phyloP scores from a whole-genome alignment of 2,888 invertebrate genomes.

The Latrodectus elegans region DNA sequence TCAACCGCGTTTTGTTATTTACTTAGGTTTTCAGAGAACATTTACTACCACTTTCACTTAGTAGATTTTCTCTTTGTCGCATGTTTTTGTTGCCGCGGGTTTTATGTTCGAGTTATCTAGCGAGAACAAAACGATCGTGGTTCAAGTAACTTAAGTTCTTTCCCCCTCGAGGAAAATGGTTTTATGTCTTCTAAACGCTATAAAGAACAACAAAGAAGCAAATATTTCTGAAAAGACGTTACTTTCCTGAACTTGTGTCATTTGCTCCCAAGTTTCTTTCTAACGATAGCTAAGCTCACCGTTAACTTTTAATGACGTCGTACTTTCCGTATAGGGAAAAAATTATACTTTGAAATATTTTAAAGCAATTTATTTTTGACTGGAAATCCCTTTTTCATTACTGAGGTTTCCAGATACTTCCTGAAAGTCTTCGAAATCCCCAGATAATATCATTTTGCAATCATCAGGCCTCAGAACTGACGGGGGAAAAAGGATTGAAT shows the following conservation, averaged over 20 bases:
- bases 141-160: constrained; percentile 31
- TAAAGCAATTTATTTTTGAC: constrained; percentile 50
- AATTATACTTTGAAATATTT: constrained; percentile 32
- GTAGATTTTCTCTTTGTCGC: constrained; percentile 46
- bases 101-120: constrained; percentile 58
- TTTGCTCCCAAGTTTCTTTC: constrained; percentile 45
- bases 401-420: constrained; percentile 14
- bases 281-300: constrained; percentile 39
- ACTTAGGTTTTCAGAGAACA: constrained; percentile 26
- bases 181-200: constrained; percentile 57
- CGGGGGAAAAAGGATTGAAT: too few relatives aligned
- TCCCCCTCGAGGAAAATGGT: constrained; percentile 50
- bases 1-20: constrained; percentile 50
- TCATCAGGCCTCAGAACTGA: too few relatives aligned
- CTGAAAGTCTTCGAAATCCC: background rate
- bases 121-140: constrained; percentile 54
- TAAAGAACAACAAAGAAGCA: constrained; percentile 56
- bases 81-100: constrained; percentile 40
- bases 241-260: constrained; percentile 55
- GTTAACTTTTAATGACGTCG: constrained; percentile 50
- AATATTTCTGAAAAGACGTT: constrained; percentile 53
- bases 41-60: constrained; percentile 51
- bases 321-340: constrained; percentile 16
- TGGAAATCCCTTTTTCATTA: constrained; percentile 39
- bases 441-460: constrained; percentile 20